These are phyloP conservation scores for Nomada ferruginata DNA, from an alignment of 2,888 invertebrate species.

Conservation along the genomic window DNA sequence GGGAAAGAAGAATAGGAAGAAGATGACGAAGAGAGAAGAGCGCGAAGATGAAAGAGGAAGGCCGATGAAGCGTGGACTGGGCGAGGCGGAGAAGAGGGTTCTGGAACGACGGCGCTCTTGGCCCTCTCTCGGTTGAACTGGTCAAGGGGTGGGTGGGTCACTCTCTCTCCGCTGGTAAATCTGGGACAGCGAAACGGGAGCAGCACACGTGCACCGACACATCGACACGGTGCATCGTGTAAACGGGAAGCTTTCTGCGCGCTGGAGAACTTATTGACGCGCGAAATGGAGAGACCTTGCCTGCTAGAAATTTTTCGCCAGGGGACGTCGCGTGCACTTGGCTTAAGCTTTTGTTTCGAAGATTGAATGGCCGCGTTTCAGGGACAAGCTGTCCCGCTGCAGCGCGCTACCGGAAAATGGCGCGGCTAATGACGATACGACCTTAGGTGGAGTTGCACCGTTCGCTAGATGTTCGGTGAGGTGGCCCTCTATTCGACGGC, in stretches of 20 bases:
- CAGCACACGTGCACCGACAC: slow-evolving; percentile 79
- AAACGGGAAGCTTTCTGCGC: neutral
- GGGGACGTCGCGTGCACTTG: slow-evolving; percentile 34
- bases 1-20: slow-evolving; percentile 3
- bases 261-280: neutral
- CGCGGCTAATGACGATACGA: neutral
- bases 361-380: slow-evolving; percentile 11
- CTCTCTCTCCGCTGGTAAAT: slow-evolving; percentile 75
- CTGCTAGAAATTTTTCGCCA: slow-evolving; percentile 35
- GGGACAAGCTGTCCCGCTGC: neutral
- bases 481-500: too few species aligned
- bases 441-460: too few species aligned
- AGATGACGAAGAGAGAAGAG: neutral
- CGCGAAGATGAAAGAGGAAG: neutral
- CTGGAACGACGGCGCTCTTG: slow-evolving; percentile 59
- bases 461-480: too few species aligned
- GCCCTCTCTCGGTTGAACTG: slow-evolving; percentile 56
- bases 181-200: slow-evolving; percentile 82
- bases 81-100: slow-evolving; percentile 35
- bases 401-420: neutral
- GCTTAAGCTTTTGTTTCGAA: slow-evolving; percentile 43
- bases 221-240: neutral
- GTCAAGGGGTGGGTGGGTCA: slow-evolving; percentile 70
- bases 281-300: slow-evolving; percentile 63
- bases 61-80: neutral